phyloP scores from a whole-genome alignment of 1,140 invertebrate genomes.

The Fopius arisanus region DNA sequence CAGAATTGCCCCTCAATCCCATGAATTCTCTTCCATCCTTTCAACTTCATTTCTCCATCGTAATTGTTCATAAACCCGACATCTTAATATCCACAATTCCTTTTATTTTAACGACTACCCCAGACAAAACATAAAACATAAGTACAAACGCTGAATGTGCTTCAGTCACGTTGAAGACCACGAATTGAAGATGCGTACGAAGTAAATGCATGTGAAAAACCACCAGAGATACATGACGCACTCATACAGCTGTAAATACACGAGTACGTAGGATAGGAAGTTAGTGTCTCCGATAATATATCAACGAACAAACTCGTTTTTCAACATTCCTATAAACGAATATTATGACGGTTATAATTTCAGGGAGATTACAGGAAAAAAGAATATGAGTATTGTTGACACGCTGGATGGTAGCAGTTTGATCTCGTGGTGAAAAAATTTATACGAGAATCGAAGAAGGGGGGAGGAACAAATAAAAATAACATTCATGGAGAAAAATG shows the following conservation, averaged over 20 bases:
- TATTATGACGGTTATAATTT: conserved; percentile 8
- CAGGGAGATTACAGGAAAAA: not conserved
- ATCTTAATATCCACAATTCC: not conserved
- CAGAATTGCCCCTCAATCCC: not conserved
- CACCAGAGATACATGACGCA: not conserved
- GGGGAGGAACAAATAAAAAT: not conserved
- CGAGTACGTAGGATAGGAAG: not conserved
- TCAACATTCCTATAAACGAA: conserved; percentile 9
- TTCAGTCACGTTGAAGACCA: conserved; percentile 9
- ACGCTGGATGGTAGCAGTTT: not conserved
- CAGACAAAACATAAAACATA: not conserved
- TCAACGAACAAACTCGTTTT: conserved; percentile 2
- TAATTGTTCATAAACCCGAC: not conserved
- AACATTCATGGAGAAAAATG: not conserved
- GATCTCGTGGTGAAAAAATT: not conserved
- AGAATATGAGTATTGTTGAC: not conserved
- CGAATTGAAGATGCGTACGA: conserved; percentile 10
- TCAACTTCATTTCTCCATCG: not conserved
- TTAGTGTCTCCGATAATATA: conserved; percentile 5
- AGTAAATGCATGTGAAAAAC: not conserved
- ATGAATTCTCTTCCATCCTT: not conserved
- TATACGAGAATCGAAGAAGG: not conserved
- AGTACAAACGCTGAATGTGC: not conserved
- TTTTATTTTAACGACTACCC: not conserved
- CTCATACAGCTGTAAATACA: not conserved